Conservation (phyloP, 2,113 vertebrate genomes). For the Pterophyllum scalare region DNA sequence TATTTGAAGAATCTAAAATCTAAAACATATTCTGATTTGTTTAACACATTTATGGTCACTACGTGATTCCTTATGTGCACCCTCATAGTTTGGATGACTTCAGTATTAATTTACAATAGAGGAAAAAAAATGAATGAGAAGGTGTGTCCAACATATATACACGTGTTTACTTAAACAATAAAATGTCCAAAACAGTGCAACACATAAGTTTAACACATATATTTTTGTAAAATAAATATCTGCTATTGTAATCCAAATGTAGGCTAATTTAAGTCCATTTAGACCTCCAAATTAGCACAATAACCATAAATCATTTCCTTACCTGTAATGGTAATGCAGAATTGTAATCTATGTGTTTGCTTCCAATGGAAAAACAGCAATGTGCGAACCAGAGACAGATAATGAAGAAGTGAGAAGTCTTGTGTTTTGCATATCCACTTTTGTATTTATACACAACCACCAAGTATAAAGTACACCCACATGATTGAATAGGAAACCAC, state of each 20-base stretch:
- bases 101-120: no score
- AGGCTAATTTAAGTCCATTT: not conserved
- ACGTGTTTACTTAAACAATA: not conserved
- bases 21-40: no score
- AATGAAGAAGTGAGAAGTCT: conserved; percentile 28
- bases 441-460: not conserved
- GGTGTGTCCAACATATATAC: no score
- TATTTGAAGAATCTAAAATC: no score
- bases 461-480: not conserved
- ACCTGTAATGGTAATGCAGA: conserved; percentile 36
- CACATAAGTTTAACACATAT: not conserved
- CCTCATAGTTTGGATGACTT: no score
- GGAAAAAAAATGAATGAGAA: no score
- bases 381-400: not conserved
- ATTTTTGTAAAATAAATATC: not conserved
- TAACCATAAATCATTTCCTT: conserved; percentile 25
- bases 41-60: no score
- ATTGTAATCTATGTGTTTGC: not conserved
- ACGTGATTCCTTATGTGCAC: no score
- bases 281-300: not conserved
- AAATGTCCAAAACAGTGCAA: not conserved
- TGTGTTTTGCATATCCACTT: not conserved
- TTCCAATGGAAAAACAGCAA: not conserved
- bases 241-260: not conserved
- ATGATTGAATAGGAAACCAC: not conserved